Evolutionary conservation across 2,797 vertebrate genomes (phyloP).

Genomic region (Natrix natrix): DNA sequence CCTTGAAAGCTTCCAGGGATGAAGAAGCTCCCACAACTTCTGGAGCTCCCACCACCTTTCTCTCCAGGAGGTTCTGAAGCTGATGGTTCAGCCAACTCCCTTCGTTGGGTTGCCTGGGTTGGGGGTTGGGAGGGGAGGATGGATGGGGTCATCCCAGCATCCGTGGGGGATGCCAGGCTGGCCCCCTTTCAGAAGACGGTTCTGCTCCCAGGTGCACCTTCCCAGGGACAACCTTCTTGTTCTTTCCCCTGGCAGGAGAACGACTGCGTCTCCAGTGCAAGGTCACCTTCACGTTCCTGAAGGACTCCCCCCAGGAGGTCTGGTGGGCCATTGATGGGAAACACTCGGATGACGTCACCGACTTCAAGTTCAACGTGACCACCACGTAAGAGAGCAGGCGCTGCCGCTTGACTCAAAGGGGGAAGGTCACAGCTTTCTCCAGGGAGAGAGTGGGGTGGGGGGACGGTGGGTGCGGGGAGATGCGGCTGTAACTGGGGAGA

Average conservation of each 20-base stretch:
- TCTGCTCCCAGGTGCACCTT: not conserved
- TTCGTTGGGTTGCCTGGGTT: not conserved
- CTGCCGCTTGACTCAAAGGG: not conserved
- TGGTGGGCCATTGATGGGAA: slow-evolving; percentile 78
- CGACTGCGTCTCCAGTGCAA: slow-evolving; percentile 69
- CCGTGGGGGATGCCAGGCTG: not conserved
- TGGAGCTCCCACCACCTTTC: no score
- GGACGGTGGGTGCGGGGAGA: no score
- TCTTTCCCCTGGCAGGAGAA: slow-evolving; percentile 60
- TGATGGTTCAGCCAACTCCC: not conserved
- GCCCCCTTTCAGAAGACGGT: not conserved
- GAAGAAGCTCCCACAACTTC: no score
- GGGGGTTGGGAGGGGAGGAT: not conserved
- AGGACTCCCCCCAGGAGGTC: slow-evolving; percentile 70
- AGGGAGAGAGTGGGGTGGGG: not conserved
- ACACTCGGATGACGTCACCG: slow-evolving; percentile 65
- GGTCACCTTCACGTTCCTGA: slow-evolving; percentile 73
- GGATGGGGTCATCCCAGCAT: not conserved
- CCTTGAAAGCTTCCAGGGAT: no score
- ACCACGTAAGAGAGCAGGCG: slow-evolving; percentile 60
- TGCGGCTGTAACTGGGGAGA: no score
- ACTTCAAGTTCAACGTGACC: slow-evolving; percentile 62
- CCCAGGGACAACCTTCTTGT: not conserved
- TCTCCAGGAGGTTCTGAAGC: not conserved
- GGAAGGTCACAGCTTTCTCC: not conserved